Conservation (phyloP, 2,113 vertebrate species). For the Poeciliopsis occidentalis region DNA sequence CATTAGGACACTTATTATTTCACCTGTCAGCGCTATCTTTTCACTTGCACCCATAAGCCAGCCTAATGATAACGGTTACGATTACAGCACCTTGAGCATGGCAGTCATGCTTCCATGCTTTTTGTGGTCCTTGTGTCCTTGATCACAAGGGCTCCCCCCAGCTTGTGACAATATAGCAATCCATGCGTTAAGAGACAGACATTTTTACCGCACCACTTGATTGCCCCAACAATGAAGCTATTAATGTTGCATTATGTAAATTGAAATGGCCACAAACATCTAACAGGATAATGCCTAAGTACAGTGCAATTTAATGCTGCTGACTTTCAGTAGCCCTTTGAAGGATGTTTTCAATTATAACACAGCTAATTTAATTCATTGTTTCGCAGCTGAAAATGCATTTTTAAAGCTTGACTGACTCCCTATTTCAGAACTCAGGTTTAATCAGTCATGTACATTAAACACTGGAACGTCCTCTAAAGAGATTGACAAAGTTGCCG, state of each 20-base stretch:
- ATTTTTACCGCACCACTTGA: conserved; percentile 60
- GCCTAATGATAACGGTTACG: conserved; percentile 68
- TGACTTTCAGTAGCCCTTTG: conserved; percentile 80
- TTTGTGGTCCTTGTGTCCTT: conserved; percentile 68
- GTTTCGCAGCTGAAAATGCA: conserved; percentile 78
- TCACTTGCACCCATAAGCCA: conserved; percentile 58
- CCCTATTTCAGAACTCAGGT: conserved; percentile 75
- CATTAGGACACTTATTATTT: conserved; percentile 74
- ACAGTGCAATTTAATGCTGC: conserved; percentile 76
- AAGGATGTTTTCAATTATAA: conserved; percentile 84
- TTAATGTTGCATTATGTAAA: conserved; percentile 79
- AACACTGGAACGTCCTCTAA: conserved; percentile 83
- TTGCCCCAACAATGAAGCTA: conserved; percentile 71
- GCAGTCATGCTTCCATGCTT: conserved; percentile 64
- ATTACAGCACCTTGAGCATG: conserved; percentile 55
- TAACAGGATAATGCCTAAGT: conserved; percentile 75
- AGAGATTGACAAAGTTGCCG: conserved; percentile 82
- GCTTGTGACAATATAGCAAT: conserved; percentile 59
- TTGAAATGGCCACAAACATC: conserved; percentile 75
- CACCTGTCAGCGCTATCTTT: conserved; percentile 61
- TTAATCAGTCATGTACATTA: conserved; percentile 83
- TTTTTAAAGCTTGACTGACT: conserved; percentile 80
- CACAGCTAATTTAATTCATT: conserved; percentile 81
- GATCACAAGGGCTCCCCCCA: conserved; percentile 62
- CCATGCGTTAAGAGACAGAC: conserved; percentile 60